These are phyloP conservation scores for Vulpes vulpes DNA, from an alignment of 2,113 vertebrate species.

Conservation along the genomic window DNA sequence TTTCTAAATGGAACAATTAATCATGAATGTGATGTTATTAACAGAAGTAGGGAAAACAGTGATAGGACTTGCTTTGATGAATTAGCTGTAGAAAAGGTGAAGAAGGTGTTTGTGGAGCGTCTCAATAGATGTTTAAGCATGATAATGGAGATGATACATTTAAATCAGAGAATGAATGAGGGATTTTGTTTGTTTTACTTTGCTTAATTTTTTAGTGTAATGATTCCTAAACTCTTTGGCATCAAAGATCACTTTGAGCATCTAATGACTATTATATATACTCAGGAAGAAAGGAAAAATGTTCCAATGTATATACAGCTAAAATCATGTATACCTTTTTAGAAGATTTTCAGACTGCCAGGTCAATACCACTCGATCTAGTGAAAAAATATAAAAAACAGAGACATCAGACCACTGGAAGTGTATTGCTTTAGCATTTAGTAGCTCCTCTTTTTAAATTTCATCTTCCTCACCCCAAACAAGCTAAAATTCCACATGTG, in stretches of 20 bases:
- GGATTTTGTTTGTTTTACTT: not conserved
- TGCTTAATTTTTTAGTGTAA: not conserved
- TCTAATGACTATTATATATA: not conserved
- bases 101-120: not conserved
- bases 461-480: conserved; percentile 37
- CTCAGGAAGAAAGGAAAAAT: not conserved
- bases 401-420: not conserved
- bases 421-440: not conserved
- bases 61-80: not conserved
- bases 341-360: not conserved
- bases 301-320: not conserved
- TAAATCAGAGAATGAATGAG: not conserved
- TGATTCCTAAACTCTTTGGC: not conserved
- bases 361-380: not conserved
- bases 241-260: not conserved
- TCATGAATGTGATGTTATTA: not conserved
- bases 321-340: not conserved
- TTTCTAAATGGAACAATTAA: not conserved
- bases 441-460: not conserved
- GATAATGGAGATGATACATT: not conserved
- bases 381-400: not conserved
- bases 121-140: not conserved
- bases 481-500: conserved; percentile 49
- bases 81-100: not conserved
- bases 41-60: not conserved